Evolutionary conservation across 2,888 invertebrate species (phyloP).

Genomic region (Sminthurinus aureus): DNA sequence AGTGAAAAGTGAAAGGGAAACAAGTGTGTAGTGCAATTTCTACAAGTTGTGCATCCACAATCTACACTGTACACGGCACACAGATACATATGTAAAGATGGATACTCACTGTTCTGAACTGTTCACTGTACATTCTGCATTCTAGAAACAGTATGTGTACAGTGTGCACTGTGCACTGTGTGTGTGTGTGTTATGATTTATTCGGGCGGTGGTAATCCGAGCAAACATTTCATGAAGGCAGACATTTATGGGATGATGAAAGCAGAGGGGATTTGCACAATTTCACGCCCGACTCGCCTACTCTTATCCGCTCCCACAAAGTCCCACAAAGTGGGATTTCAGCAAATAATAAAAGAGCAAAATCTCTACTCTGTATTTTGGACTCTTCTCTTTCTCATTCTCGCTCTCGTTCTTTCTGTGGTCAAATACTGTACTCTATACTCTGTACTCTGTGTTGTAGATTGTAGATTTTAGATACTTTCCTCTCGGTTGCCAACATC

Average conservation of each 20-base stretch:
- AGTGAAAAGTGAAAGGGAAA: background rate
- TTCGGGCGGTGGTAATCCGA: constrained; percentile 50
- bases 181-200: constrained; percentile 44
- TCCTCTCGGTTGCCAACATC: constrained; percentile 43
- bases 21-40: no score
- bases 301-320: constrained; percentile 48
- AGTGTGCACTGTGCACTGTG: background rate
- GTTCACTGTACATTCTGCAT: no score
- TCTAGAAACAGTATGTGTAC: constrained; percentile 1
- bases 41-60: no score
- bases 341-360: constrained; percentile 46
- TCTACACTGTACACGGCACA: no score
- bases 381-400: background rate
- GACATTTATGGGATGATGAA: constrained; percentile 58
- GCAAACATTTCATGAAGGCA: constrained; percentile 54
- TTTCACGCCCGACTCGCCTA: constrained; percentile 47
- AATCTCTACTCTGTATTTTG: constrained; percentile 37
- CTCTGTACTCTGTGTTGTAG: background rate
- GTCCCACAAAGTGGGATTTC: constrained; percentile 48
- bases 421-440: constrained; percentile 41
- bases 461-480: no score
- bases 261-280: constrained; percentile 52
- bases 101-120: no score
- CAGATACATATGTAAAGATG: constrained; percentile 3
- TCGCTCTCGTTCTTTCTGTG: constrained; percentile 25